These are phyloP conservation scores for Athalia rosae DNA, from an alignment of 2,888 invertebrate species.

Conservation along the genomic window DNA sequence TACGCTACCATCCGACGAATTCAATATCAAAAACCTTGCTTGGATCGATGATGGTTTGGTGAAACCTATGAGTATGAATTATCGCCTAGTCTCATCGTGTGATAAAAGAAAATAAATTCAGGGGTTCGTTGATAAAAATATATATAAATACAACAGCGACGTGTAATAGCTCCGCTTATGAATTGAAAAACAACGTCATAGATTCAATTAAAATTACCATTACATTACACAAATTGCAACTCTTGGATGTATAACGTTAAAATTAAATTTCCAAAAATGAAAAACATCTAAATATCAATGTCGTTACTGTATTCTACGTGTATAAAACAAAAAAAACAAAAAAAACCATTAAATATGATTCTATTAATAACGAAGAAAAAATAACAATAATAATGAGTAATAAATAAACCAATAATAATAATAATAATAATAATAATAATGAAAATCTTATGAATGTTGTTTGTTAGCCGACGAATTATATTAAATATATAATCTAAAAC, in stretches of 20 bases:
- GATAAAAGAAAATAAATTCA: constrained; percentile 10
- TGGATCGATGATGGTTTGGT: background rate
- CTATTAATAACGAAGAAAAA: constrained; percentile 50
- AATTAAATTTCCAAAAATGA: constrained; percentile 43
- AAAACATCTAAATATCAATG: constrained; percentile 55
- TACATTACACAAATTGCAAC: constrained; percentile 23
- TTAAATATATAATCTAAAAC: constrained; percentile 20
- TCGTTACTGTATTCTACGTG: constrained; percentile 62
- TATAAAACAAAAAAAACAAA: constrained; percentile 55
- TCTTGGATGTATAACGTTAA: constrained; percentile 30
- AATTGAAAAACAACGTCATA: background rate
- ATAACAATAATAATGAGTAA: constrained; percentile 46
- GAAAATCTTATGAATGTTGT: constrained; percentile 65
- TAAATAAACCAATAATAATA: constrained; percentile 51
- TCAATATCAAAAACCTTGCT: background rate
- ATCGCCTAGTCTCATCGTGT: background rate
- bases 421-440: constrained; percentile 47
- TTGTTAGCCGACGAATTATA: constrained; percentile 62
- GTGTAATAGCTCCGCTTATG: constrained; percentile 28
- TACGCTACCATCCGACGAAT: background rate
- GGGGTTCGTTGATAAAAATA: constrained; percentile 5
- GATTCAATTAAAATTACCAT: constrained; percentile 25
- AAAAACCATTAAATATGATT: constrained; percentile 22
- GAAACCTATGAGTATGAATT: background rate
- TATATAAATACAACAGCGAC: constrained; percentile 2